Conservation (phyloP, 2,888 invertebrate species). For the Lasioglossum figueresi region DNA sequence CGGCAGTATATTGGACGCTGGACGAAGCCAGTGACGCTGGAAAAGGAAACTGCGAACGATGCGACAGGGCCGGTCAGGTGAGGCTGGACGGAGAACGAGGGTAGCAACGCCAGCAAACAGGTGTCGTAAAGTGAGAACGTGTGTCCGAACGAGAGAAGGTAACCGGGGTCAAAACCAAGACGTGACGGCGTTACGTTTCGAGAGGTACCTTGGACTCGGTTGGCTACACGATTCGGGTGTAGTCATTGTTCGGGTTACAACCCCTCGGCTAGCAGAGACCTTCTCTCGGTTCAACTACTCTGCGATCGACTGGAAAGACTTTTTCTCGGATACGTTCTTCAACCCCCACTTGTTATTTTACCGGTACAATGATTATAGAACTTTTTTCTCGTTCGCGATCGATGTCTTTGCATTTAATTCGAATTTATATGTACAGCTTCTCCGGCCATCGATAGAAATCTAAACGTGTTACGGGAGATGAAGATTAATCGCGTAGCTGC, state of each 20-base stretch:
- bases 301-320: slow-evolving; percentile 3
- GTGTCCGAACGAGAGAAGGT: slow-evolving; percentile 65
- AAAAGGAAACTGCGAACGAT: slow-evolving; percentile 24
- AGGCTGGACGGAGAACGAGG: slow-evolving; percentile 29
- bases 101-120: slow-evolving; percentile 75
- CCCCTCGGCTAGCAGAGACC: slow-evolving; percentile 32
- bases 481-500: background rate
- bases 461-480: background rate
- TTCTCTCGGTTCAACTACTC: slow-evolving; percentile 47
- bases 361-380: too few species aligned
- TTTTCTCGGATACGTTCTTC: background rate
- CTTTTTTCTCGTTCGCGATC: too few species aligned
- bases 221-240: slow-evolving; percentile 23
- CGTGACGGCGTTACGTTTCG: slow-evolving; percentile 71
- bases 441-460: background rate
- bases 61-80: slow-evolving; percentile 13
- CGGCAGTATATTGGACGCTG: slow-evolving; percentile 60
- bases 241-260: slow-evolving; percentile 49
- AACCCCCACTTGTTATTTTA: background rate
- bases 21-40: slow-evolving; percentile 34
- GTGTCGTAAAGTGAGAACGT: slow-evolving; percentile 79
- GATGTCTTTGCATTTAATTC: background rate
- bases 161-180: slow-evolving; percentile 65
- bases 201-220: slow-evolving; percentile 14
- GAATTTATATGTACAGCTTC: background rate